A percentile compares a stretch with the other conserved stretches of the same genome.
Conservation (phyloP, 2,888 invertebrate genomes). For the Cynaeus angustus region DNA sequence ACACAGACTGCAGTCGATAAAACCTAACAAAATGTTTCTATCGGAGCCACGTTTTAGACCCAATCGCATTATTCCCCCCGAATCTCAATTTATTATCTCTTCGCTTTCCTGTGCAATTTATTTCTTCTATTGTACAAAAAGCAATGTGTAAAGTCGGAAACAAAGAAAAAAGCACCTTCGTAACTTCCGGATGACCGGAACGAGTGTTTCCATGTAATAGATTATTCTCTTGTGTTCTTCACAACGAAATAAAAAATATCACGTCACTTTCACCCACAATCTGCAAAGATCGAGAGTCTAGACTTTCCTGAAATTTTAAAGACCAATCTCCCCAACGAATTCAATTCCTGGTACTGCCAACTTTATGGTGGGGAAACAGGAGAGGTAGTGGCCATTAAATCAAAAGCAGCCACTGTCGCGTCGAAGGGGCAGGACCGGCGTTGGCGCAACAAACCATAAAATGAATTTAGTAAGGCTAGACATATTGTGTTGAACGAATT, state of each 20-base stretch:
- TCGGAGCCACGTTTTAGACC: slow-evolving; percentile 4
- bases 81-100: slow-evolving; percentile 17
- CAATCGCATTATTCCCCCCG: slow-evolving; percentile 13
- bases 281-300: slow-evolving; percentile 7
- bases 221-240: slow-evolving; percentile 8
- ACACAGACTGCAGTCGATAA: slow-evolving; percentile 27
- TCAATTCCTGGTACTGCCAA: slow-evolving; percentile 24
- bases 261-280: background rate
- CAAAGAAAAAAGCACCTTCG: slow-evolving; percentile 15
- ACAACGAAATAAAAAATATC: slow-evolving; percentile 7
- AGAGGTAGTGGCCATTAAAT: slow-evolving; percentile 7
- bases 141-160: slow-evolving; percentile 10
- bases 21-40: slow-evolving; percentile 28
- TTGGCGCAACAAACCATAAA: background rate
- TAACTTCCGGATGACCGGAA: slow-evolving; percentile 12
- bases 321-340: slow-evolving; percentile 3
- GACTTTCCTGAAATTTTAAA: slow-evolving; percentile 5
- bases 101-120: slow-evolving; percentile 10
- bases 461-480: too few relatives aligned
- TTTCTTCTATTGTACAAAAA: slow-evolving; percentile 15
- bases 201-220: slow-evolving; percentile 4
- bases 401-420: slow-evolving; percentile 24
- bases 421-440: background rate
- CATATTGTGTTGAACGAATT: background rate
- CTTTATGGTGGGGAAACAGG: slow-evolving; percentile 11